A percentile compares a stretch with the other conserved stretches of the same genome.
Conservation (phyloP, 2,113 vertebrate species). For the Xyliphius kryptos region DNA sequence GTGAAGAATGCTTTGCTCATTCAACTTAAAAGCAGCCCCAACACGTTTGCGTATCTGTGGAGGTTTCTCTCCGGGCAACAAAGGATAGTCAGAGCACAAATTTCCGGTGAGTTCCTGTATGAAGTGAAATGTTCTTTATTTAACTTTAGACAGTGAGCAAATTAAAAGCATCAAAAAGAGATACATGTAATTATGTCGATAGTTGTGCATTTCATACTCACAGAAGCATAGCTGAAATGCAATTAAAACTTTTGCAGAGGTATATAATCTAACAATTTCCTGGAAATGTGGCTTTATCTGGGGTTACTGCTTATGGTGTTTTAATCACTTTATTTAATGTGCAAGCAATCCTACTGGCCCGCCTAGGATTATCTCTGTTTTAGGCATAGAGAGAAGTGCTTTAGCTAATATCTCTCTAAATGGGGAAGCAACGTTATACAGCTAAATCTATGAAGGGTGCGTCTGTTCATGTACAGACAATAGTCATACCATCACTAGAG, state of each 20-base stretch:
- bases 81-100: constrained; percentile 76
- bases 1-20: constrained; percentile 65
- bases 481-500: constrained; percentile 14
- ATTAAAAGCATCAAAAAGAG: not conserved
- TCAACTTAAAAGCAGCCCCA: constrained; percentile 78
- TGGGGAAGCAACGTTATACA: constrained; percentile 20
- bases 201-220: no score
- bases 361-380: constrained; percentile 17
- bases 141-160: not conserved
- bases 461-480: constrained; percentile 31
- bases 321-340: constrained; percentile 41
- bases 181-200: no score
- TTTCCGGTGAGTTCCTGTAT: constrained; percentile 79
- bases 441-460: constrained; percentile 14
- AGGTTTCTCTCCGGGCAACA: constrained; percentile 74
- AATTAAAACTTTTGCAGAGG: constrained; percentile 5
- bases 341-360: constrained; percentile 41
- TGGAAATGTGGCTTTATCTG: constrained; percentile 13
- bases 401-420: constrained; percentile 2
- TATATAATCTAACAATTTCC: not conserved
- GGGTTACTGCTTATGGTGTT: constrained; percentile 26
- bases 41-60: constrained; percentile 78
- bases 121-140: not conserved
- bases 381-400: not conserved
- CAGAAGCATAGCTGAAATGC: not conserved